A percentile compares a stretch with the other conserved stretches of the same genome.
Conservation (phyloP, 2,888 invertebrate genomes). For the Apamea anceps region DNA sequence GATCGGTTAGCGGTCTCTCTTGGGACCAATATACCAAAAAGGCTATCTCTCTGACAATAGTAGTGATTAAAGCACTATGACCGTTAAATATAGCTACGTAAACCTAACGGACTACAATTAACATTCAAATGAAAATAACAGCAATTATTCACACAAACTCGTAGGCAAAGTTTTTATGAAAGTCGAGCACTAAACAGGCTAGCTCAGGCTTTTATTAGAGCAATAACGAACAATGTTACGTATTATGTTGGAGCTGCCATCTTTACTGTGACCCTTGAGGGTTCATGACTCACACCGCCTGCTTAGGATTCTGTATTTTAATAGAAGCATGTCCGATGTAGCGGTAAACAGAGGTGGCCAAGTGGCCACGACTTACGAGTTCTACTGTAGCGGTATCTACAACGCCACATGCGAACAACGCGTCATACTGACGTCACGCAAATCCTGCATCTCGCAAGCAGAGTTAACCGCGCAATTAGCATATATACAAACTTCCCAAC, state of each 20-base stretch:
- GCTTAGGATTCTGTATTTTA: background rate
- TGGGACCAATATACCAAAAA: background rate
- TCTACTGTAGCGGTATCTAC: no score
- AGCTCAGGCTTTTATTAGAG: slow-evolving; percentile 47
- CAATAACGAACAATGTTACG: slow-evolving; percentile 58
- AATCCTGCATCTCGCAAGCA: no score
- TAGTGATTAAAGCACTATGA: background rate
- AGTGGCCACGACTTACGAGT: background rate
- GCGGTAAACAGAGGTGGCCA: no score
- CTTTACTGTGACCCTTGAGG: slow-evolving; percentile 46
- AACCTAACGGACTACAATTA: slow-evolving; percentile 6
- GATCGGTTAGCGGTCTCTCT: background rate
- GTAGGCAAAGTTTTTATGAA: slow-evolving; percentile 34
- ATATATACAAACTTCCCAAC: no score
- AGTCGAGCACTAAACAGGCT: slow-evolving; percentile 44
- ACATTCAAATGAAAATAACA: slow-evolving; percentile 47
- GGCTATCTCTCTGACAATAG: background rate
- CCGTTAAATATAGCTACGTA: background rate
- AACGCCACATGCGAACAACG: no score
- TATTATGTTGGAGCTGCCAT: slow-evolving; percentile 48
- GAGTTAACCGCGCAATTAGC: no score
- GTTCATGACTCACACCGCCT: slow-evolving; percentile 21
- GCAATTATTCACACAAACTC: slow-evolving; percentile 39
- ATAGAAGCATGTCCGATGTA: background rate
- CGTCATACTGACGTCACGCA: no score